phyloP scores from a whole-genome alignment of 2,888 invertebrate species.

The Apoda limacodes region DNA sequence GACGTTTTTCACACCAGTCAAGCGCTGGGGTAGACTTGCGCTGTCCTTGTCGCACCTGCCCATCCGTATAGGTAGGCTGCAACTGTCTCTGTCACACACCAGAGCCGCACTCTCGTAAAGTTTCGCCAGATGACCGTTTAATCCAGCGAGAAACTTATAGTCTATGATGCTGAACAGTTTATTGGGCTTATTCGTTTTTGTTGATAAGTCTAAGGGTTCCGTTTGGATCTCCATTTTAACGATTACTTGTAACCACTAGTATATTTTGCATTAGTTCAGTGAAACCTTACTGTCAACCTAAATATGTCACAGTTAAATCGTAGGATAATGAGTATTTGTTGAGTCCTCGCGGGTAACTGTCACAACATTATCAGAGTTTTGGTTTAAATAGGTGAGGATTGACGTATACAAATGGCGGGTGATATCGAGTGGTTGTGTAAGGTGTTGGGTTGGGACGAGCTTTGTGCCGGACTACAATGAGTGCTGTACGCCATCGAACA shows the following conservation, averaged over 20 bases:
- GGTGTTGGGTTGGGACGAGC: conserved; percentile 29
- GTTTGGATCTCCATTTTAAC: conserved; percentile 42
- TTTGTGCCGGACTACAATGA: conserved; percentile 55
- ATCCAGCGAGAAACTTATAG: conserved; percentile 47
- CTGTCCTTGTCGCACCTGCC: conserved; percentile 23
- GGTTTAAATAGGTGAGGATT: conserved; percentile 52
- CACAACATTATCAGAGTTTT: conserved; percentile 27
- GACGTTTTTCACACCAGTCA: conserved; percentile 35
- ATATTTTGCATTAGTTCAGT: conserved; percentile 3
- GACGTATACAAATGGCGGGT: conserved; percentile 45
- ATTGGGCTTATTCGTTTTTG: conserved; percentile 27
- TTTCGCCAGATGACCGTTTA: conserved; percentile 50
- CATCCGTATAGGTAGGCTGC: no score
- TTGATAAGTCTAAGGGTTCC: conserved; percentile 54
- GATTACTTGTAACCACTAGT: conserved; percentile 4
- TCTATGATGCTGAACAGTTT: conserved; percentile 44
- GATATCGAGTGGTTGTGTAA: conserved; percentile 49
- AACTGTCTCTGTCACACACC: conserved; percentile 28
- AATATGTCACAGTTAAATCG: no score
- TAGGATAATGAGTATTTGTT: no score
- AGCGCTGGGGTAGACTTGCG: conserved; percentile 23
- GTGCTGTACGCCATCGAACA: conserved; percentile 54
- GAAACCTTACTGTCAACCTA: conserved; percentile 45
- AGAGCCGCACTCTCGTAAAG: conserved; percentile 47
- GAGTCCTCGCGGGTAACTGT: conserved; percentile 49